These are phyloP conservation scores for Schmidtea mediterranea DNA, from an alignment of 1,140 invertebrate genomes.

Conservation along the genomic window DNA sequence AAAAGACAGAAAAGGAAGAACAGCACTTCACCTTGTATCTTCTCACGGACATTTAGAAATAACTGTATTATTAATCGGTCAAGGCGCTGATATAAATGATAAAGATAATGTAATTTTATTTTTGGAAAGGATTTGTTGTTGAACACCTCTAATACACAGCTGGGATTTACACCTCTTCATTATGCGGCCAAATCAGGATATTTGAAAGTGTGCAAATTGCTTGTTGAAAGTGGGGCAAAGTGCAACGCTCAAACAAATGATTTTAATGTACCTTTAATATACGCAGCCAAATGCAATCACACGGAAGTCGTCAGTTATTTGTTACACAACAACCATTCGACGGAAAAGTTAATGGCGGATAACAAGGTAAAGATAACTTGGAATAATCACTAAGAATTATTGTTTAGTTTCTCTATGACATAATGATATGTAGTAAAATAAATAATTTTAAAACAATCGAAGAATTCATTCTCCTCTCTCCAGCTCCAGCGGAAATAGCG, in stretches of 20 bases:
- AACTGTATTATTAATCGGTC: conserved; percentile 62
- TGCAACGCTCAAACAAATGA: conserved; percentile 43
- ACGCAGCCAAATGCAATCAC: conserved; percentile 32
- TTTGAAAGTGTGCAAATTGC: conserved; percentile 59
- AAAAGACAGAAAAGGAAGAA: conserved; percentile 38
- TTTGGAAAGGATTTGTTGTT: no score
- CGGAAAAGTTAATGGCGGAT: neutral
- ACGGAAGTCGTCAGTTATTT: conserved; percentile 8
- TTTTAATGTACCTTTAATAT: conserved; percentile 79
- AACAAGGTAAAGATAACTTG: no score
- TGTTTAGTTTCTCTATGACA: conserved; percentile 70
- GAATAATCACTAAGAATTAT: conserved; percentile 8
- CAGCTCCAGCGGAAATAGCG: conserved; percentile 84
- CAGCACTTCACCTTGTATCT: conserved; percentile 83
- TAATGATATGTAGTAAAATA: conserved; percentile 80
- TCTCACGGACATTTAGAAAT: conserved; percentile 91
- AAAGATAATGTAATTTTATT: no score
- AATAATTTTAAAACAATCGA: conserved; percentile 17
- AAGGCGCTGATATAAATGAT: conserved; percentile 70
- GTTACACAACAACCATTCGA: neutral
- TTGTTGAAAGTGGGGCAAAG: conserved; percentile 76
- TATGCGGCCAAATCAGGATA: conserved; percentile 67
- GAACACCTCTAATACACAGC: no score
- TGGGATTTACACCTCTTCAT: conserved; percentile 45
- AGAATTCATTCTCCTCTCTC: conserved; percentile 64